Evolutionary conservation across 2,888 invertebrate genomes (phyloP).

Genomic region (Tenodera sinensis): DNA sequence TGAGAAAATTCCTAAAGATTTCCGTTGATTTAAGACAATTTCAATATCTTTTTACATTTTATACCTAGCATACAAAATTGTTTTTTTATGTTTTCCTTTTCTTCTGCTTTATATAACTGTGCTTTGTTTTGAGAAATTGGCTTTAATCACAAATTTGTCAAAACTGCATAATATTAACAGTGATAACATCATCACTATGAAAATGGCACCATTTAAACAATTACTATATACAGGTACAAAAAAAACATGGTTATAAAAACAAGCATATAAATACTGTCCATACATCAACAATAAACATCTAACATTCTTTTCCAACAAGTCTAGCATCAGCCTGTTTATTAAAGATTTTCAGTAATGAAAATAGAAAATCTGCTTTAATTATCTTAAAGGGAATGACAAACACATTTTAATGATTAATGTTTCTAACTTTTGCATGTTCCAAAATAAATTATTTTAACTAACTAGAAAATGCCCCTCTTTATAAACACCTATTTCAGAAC

Average conservation of each 20-base stretch:
- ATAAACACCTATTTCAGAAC: background rate
- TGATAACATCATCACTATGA: background rate
- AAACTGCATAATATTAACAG: background rate
- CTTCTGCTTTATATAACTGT: background rate
- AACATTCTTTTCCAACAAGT: background rate
- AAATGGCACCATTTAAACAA: constrained; percentile 14
- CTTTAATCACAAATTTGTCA: background rate
- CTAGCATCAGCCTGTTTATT: background rate
- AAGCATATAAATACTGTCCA: constrained; percentile 13
- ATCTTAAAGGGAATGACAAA: background rate
- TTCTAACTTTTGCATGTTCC: background rate
- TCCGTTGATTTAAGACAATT: too few relatives aligned
- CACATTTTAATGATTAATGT: background rate
- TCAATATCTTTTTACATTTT: too few relatives aligned
- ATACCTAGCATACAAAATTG: background rate
- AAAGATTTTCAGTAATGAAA: background rate
- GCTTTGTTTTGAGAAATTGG: background rate
- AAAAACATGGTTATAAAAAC: background rate
- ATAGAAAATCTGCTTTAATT: background rate
- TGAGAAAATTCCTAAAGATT: too few relatives aligned
- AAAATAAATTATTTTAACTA: background rate
- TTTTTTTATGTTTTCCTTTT: background rate
- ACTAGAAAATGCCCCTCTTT: background rate
- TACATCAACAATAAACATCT: background rate
- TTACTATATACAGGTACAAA: constrained; percentile 16